Evolutionary conservation across 2,797 vertebrate species (phyloP), one percentile per base, ranked within the genome.

Genomic region (Melanotaenia maccullochi): DNA sequence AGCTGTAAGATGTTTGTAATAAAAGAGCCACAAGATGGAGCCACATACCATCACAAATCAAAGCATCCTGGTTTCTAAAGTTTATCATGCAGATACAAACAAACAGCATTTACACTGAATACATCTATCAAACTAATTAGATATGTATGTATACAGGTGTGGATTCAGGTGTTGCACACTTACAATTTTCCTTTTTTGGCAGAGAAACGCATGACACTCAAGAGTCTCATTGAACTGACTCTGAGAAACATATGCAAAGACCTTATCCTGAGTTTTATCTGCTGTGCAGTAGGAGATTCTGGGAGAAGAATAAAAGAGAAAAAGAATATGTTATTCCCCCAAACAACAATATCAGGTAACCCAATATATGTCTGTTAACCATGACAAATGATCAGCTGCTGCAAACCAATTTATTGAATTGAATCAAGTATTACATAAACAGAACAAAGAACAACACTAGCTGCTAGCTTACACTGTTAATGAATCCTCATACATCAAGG

Each of bases 281-380:
- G 96, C 96, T 22, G 96, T 97, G 92, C 97, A 98, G 89, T 98
- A 98, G 2, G 97, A 98, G 78, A 98, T 98, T 93, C 97, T 98
- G 92, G 1, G 82, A 70, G 35, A 47, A 22, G 55, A 35, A 13
- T 0, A 30, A 38, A 0, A 49, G 4, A 68, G 24, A 66, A 13
- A 25, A 33, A 25, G 40, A 33, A 30, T 13, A 22, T 8, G 25
- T 73, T 20, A 68, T 28, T 58, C 0, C 2, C 14, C 7, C 68
- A 44, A 47, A 47, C 47, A 49, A 3, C 11, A 60, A 38, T n/a
- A 56, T 56, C 28, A 30, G 54, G 16, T 56, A 30, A 54, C 12
- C 28, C 7, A 30, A 56, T 56, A 56, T 54, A 16, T 32, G 4
- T 28, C 33, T 28, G 68, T 33, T 42, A 18, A 9, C 1, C 58